These are phyloP conservation scores for Mola mola DNA, from an alignment of 2,113 vertebrate species.

Conservation along the genomic window DNA sequence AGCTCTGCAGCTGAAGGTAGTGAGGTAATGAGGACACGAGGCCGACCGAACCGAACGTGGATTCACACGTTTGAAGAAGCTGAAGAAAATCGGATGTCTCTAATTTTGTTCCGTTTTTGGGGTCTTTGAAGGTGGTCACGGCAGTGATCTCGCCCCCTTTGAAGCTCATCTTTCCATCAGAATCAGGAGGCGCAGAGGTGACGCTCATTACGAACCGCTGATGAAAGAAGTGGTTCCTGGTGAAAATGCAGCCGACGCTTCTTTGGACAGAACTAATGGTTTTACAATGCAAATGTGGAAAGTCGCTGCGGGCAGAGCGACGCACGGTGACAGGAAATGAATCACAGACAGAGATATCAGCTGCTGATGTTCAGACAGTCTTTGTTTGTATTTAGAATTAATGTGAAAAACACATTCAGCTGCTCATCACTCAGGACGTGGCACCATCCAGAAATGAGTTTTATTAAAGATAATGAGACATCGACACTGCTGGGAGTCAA, in stretches of 20 bases:
- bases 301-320: background rate
- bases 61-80: constrained; percentile 23
- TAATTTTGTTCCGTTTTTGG: background rate
- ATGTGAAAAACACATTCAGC: too few species aligned
- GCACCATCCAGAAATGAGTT: too few species aligned
- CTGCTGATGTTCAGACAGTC: too few species aligned
- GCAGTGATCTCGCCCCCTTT: constrained; percentile 19
- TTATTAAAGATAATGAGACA: too few species aligned
- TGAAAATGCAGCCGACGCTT: background rate
- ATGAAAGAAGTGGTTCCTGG: constrained; percentile 38
- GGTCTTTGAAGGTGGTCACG: background rate
- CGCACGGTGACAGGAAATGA: background rate
- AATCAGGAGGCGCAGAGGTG: constrained; percentile 29
- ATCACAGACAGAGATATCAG: too few species aligned
- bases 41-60: too few species aligned
- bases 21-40: constrained; percentile 29
- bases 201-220: constrained; percentile 32
- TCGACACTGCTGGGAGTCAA: too few species aligned
- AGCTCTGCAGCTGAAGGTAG: constrained; percentile 35
- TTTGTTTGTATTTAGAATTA: too few species aligned
- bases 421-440: too few species aligned
- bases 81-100: too few species aligned
- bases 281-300: background rate
- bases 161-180: constrained; percentile 42
- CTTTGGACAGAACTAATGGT: constrained; percentile 19